phyloP scores from a whole-genome alignment of 2,797 vertebrate genomes.

The Meda fulgida region DNA sequence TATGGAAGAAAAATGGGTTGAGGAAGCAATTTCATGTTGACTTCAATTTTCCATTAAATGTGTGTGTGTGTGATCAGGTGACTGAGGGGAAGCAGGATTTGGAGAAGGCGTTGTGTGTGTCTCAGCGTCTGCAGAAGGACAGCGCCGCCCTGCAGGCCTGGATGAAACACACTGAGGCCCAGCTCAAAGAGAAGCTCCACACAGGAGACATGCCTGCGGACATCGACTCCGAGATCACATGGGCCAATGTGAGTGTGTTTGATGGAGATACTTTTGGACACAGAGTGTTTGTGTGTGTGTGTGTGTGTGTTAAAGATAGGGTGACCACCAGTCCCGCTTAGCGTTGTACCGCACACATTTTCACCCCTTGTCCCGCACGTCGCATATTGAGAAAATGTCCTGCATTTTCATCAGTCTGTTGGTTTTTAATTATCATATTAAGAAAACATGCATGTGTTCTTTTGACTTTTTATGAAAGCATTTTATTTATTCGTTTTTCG shows the following conservation, averaged over 20 bases:
- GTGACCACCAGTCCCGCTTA: too few species aligned
- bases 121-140: constrained; percentile 88
- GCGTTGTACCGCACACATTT: too few species aligned
- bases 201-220: constrained; percentile 86
- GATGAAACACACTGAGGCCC: constrained; percentile 82
- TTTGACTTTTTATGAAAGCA: too few species aligned
- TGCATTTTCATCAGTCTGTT: too few species aligned
- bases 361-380: too few species aligned
- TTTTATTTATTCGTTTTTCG: too few species aligned
- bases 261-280: not conserved
- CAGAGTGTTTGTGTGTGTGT: not conserved
- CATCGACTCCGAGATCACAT: constrained; percentile 89
- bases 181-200: constrained; percentile 87
- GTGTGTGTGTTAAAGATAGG: too few species aligned
- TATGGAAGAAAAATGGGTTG: not conserved
- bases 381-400: too few species aligned
- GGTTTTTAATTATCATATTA: too few species aligned
- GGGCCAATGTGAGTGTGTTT: constrained; percentile 88
- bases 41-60: not conserved
- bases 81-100: constrained; percentile 96
- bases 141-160: constrained; percentile 84
- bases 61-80: constrained; percentile 72
- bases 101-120: constrained; percentile 88
- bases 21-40: not conserved
- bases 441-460: too few species aligned